phyloP scores from a whole-genome alignment of 1,140 invertebrate genomes.

The Eupristina koningsbergeri region DNA sequence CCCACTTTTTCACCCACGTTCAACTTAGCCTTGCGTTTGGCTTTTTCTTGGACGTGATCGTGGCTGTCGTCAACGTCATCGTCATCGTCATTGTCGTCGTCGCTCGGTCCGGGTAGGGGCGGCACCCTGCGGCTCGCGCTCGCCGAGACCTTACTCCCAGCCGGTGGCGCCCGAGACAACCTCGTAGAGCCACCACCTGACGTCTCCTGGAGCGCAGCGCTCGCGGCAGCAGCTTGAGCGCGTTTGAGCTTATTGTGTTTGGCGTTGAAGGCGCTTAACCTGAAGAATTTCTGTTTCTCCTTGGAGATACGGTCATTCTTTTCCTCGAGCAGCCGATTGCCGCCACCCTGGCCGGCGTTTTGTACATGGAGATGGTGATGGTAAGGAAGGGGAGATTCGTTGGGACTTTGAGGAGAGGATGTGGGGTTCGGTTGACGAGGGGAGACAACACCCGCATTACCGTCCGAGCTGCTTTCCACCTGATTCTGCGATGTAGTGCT shows the following conservation, averaged over 20 bases:
- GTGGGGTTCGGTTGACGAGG: constrained; percentile 71
- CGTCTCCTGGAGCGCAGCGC: constrained; percentile 21
- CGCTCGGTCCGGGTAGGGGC: constrained; percentile 51
- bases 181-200: neutral
- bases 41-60: constrained; percentile 48
- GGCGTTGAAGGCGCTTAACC: constrained; percentile 82
- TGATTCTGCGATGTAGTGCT: constrained; percentile 60
- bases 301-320: constrained; percentile 84
- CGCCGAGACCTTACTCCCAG: constrained; percentile 47
- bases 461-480: constrained; percentile 76
- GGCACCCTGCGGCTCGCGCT: constrained; percentile 38
- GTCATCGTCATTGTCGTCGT: constrained; percentile 59
- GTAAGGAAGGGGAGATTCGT: constrained; percentile 63
- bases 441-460: constrained; percentile 76
- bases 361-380: constrained; percentile 16
- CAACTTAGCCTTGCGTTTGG: constrained; percentile 61
- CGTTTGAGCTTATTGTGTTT: constrained; percentile 72
- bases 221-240: constrained; percentile 64
- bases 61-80: constrained; percentile 56
- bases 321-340: constrained; percentile 74
- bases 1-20: constrained; percentile 69
- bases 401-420: constrained; percentile 69
- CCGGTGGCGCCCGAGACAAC: neutral
- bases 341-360: constrained; percentile 52
- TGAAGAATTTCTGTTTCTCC: constrained; percentile 90